Percentiles rank a stretch among this genome's conserved stretches.
phyloP scores from a whole-genome alignment of 2,797 vertebrate genomes.

The Sebastes vulpes region DNA sequence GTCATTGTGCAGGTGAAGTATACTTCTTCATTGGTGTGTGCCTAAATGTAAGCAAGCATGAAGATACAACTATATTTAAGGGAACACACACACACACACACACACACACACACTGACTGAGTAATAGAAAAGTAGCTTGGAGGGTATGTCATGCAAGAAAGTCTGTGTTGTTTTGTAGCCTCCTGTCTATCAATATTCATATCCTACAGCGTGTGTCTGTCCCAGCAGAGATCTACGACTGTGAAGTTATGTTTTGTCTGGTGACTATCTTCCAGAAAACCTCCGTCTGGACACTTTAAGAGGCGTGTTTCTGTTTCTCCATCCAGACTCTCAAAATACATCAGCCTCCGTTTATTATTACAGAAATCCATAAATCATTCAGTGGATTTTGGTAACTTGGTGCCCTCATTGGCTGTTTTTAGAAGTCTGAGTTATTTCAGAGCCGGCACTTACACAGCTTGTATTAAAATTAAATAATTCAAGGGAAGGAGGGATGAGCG shows the following conservation, averaged over 20 bases:
- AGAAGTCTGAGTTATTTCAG: conserved; percentile 79
- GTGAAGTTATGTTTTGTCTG: not conserved
- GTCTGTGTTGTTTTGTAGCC: not conserved
- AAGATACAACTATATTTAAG: not conserved
- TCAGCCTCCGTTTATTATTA: conserved; percentile 59
- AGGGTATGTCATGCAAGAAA: not conserved
- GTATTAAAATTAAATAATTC: conserved; percentile 79
- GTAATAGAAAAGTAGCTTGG: not conserved
- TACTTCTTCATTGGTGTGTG: not conserved
- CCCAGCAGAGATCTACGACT: not conserved
- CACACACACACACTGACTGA: not conserved
- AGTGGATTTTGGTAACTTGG: conserved; percentile 68
- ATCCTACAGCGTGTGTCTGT: not conserved
- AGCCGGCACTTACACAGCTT: conserved; percentile 57
- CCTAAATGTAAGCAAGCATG: not conserved
- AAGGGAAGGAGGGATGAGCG: conserved; percentile 28
- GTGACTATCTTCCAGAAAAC: conserved; percentile 1
- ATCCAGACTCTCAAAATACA: not conserved
- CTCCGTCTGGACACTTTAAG: conserved; percentile 46
- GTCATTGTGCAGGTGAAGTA: no score
- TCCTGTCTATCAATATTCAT: not conserved
- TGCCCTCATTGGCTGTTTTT: conserved; percentile 74
- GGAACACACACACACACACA: not conserved
- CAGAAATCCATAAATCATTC: conserved; percentile 77
- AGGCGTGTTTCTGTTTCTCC: conserved; percentile 14